These are phyloP conservation scores for Halisarca cf. caerulea DNA, from an alignment of 37 sponge, comb jelly and placozoan species.

Conservation along the genomic window DNA sequence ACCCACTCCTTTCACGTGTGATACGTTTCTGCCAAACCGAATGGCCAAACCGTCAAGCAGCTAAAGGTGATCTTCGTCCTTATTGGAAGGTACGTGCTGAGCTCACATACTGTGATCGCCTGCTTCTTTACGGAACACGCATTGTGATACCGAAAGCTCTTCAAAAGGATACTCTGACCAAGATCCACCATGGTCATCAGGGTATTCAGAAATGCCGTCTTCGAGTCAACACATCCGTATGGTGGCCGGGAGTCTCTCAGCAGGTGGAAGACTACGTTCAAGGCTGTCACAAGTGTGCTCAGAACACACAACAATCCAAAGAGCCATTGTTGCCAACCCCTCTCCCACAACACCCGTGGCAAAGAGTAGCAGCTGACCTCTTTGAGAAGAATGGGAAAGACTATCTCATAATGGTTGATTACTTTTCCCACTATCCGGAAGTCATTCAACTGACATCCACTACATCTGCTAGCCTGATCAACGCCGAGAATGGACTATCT, in stretches of 20 bases:
- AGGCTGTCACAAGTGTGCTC: background rate
- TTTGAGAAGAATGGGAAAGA: conserved; percentile 28
- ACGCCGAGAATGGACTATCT: conserved; percentile 29
- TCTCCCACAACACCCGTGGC: conserved; percentile 52
- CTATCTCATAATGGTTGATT: conserved; percentile 40
- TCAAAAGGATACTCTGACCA: background rate
- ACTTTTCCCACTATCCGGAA: conserved; percentile 30
- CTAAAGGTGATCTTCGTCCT: background rate
- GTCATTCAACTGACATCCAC: conserved; percentile 38
- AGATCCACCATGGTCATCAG: conserved; percentile 22
- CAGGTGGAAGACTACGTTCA: background rate
- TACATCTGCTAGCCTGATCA: conserved; percentile 43
- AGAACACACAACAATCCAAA: background rate
- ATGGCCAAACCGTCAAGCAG: background rate
- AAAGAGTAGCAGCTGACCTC: conserved; percentile 48
- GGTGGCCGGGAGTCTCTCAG: conserved; percentile 22
- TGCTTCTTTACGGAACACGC: background rate
- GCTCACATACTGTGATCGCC: background rate
- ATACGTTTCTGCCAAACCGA: conserved; percentile 12
- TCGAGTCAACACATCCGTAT: background rate
- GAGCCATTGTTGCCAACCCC: conserved; percentile 32
- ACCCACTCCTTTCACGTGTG: background rate
- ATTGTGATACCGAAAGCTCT: background rate
- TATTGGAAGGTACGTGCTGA: background rate
- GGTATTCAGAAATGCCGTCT: conserved; percentile 16